These are phyloP conservation scores for Drosophila bipectinata DNA, from an alignment of 1,140 invertebrate species.

Conservation along the genomic window DNA sequence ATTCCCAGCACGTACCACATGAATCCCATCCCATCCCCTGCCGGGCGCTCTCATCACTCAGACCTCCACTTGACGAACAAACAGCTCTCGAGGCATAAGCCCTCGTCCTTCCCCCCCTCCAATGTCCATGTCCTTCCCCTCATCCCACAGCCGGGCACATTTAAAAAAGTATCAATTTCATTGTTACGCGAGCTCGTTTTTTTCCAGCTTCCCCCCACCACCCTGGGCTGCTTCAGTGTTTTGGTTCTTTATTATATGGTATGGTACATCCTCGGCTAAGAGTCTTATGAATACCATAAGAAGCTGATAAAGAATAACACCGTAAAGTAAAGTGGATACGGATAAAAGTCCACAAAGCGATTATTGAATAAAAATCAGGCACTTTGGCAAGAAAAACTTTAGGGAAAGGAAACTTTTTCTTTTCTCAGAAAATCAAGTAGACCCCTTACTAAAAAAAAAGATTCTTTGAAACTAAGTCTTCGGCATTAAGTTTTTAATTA, in stretches of 20 bases:
- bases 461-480: neutral
- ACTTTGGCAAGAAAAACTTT: slow-evolving; percentile 22
- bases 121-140: neutral
- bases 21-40: slow-evolving; percentile 26
- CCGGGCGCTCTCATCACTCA: slow-evolving; percentile 17
- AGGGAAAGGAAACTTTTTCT: slow-evolving; percentile 17
- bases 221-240: slow-evolving; percentile 47
- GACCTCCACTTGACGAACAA: slow-evolving; percentile 61
- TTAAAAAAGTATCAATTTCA: slow-evolving; percentile 82
- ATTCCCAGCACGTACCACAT: slow-evolving; percentile 73
- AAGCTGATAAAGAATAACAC: slow-evolving; percentile 42
- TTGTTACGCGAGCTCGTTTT: slow-evolving; percentile 78
- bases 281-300: slow-evolving; percentile 50
- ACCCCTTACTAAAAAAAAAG: neutral
- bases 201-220: slow-evolving; percentile 17
- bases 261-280: slow-evolving; percentile 34
- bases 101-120: slow-evolving; percentile 1
- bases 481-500: neutral
- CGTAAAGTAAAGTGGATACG: slow-evolving; percentile 30
- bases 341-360: slow-evolving; percentile 27
- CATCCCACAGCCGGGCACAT: slow-evolving; percentile 33
- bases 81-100: slow-evolving; percentile 65
- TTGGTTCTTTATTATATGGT: slow-evolving; percentile 59
- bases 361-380: slow-evolving; percentile 45
- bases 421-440: neutral